Evolutionary conservation across 2,888 invertebrate genomes (phyloP).

Genomic region (Drosophila longiperda): DNA sequence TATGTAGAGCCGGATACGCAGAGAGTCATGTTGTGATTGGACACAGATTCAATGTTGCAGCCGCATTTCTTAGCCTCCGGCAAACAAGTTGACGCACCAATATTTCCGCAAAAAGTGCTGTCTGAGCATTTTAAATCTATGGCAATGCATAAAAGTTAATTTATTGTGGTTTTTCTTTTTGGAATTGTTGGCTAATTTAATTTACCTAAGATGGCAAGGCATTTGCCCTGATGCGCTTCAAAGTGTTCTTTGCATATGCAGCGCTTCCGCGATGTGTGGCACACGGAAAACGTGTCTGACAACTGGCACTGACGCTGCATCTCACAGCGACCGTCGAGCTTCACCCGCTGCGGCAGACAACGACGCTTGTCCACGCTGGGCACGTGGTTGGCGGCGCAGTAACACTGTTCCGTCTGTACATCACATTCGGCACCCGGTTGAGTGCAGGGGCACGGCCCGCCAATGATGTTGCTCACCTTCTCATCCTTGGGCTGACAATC

Average conservation of each 20-base stretch:
- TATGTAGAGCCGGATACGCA: constrained; percentile 38
- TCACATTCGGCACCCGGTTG: constrained; percentile 74
- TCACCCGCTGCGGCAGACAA: constrained; percentile 69
- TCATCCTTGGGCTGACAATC: constrained; percentile 71
- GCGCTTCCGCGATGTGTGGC: constrained; percentile 47
- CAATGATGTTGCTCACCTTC: constrained; percentile 79
- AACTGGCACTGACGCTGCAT: constrained; percentile 73
- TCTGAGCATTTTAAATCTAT: constrained; percentile 48
- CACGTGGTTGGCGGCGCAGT: constrained; percentile 62
- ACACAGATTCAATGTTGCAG: constrained; percentile 41
- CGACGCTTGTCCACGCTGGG: constrained; percentile 80
- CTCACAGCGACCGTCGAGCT: constrained; percentile 73
- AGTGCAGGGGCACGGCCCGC: constrained; percentile 80
- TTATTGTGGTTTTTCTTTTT: background rate
- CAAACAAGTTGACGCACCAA: constrained; percentile 47
- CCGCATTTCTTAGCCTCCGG: constrained; percentile 36
- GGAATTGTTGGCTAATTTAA: background rate
- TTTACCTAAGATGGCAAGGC: constrained; percentile 74
- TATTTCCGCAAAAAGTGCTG: constrained; percentile 28
- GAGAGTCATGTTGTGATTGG: constrained; percentile 43
- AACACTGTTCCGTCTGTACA: constrained; percentile 64
- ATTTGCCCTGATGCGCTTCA: constrained; percentile 56
- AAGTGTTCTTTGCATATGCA: constrained; percentile 77
- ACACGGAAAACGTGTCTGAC: constrained; percentile 70
- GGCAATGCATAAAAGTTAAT: background rate